Base-by-base conservation (phyloP, 2,888 invertebrate genomes). In the Parnassius glacialis region DNA sequence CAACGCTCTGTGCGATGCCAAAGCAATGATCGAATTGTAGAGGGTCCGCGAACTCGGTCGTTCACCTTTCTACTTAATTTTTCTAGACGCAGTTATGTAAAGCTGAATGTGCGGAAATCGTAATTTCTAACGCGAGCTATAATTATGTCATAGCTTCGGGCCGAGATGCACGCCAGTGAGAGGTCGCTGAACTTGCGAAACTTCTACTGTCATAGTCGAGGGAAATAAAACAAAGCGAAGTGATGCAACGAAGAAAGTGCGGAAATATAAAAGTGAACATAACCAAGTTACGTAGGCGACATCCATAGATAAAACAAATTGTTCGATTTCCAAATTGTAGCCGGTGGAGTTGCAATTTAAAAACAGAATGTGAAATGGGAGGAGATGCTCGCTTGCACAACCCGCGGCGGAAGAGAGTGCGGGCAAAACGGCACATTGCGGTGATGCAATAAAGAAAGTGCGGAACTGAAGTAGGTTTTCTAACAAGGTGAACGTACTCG, bases 371-470 rank as follows among this genome's bases (percentile, higher is more conserved):
- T 34, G 34, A 63, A 60, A 56, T 62, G 77, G 75, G 71, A 67
- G 57, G 59, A 64, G 60, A 64, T 69, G 74, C 69, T 70, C 74
- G 74, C 79, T 90, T 90, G 87, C 88, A 87, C 89, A 89, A 90
- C 76, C 67, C 65, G 67, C 64, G 78, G 75, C 87, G 89, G 88
- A 90, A 89, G 89, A 87, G 87, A 87, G 87, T 86, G 85, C 85
- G 79, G 78, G 73, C 79, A 76, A 87, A 88, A 87, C 87, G 80
- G 86, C 85, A 82, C 79, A 84, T 78, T 74, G 76, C 73, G 68
- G 84, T 90, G 89, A 90, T 87, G 90, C 86, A 90, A 91, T 84
- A 83, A 90, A 89, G 91, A 91, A 90, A 91, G 90, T 89, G 86
- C 90, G 90, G 90, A 90, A 90, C 85, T 85, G 83, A 85, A 84